phyloP scores from a whole-genome alignment of 2,888 invertebrate species.

The Luperina nickerlii region DNA sequence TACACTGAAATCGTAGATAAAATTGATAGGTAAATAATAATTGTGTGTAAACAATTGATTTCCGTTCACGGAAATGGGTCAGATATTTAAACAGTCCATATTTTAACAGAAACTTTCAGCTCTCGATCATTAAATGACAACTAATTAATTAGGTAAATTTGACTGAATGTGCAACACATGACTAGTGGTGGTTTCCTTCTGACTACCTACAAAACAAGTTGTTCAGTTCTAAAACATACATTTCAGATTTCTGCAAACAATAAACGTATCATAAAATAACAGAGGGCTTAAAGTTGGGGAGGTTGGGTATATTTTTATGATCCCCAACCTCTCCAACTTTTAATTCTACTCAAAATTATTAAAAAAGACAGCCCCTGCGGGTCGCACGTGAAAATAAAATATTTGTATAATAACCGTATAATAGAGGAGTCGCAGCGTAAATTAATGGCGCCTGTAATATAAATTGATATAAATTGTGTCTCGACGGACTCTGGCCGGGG shows the following conservation, averaged over 20 bases:
- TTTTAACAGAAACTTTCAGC: no score
- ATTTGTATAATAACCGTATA: constrained; percentile 63
- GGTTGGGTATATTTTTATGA: no score
- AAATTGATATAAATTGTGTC: constrained; percentile 71
- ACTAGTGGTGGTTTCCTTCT: no score
- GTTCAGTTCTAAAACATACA: no score
- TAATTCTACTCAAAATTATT: constrained; percentile 3
- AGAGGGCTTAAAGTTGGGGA: no score
- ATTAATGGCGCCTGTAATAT: constrained; percentile 64
- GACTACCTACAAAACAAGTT: no score
- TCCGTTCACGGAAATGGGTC: neutral
- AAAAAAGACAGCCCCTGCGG: constrained; percentile 11
- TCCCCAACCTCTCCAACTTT: no score
- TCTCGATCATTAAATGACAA: no score
- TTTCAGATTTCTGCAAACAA: no score
- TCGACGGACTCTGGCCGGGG: constrained; percentile 51
- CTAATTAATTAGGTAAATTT: no score
- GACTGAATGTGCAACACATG: no score
- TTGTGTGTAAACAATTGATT: neutral
- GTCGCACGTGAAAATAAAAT: constrained; percentile 47
- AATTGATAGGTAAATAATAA: constrained; percentile 17
- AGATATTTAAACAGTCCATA: neutral
- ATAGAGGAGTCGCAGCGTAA: constrained; percentile 60
- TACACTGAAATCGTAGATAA: constrained; percentile 16
- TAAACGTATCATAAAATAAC: no score